Conservation (phyloP, 2,113 vertebrate genomes). For the Willisornis vidua region DNA sequence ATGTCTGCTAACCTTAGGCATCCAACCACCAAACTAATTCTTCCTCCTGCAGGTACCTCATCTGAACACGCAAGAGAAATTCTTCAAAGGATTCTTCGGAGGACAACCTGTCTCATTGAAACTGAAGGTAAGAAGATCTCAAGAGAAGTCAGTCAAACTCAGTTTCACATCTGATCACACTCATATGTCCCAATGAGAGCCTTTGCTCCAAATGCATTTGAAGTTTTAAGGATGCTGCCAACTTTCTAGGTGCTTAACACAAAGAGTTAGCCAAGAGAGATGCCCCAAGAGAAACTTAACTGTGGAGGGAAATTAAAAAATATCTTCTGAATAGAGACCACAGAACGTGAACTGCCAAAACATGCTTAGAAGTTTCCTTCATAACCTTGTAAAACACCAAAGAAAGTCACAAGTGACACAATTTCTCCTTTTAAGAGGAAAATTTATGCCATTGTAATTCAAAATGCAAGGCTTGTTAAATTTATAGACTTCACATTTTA, state of each 20-base stretch:
- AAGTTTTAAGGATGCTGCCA: constrained; percentile 19
- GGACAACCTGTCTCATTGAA: background rate
- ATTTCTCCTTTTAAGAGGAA: constrained; percentile 19
- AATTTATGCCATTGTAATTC: constrained; percentile 43
- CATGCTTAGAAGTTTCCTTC: constrained; percentile 10
- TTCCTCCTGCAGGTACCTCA: constrained; percentile 7
- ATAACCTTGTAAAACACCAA: constrained; percentile 33
- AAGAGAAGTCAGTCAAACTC: background rate
- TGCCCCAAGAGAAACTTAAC: constrained; percentile 9
- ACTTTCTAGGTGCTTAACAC: constrained; percentile 16
- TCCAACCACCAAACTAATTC: constrained; percentile 9
- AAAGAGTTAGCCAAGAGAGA: constrained; percentile 2
- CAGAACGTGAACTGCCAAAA: constrained; percentile 4
- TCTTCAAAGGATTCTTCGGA: constrained; percentile 11
- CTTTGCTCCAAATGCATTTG: background rate
- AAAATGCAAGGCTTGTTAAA: constrained; percentile 15
- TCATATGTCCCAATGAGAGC: background rate
- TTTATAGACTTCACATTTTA: constrained; percentile 24
- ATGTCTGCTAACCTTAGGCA: background rate
- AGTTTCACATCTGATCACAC: background rate
- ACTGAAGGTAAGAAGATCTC: background rate
- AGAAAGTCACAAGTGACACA: constrained; percentile 27
- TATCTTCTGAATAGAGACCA: background rate
- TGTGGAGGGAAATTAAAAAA: constrained; percentile 2
- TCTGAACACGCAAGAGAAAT: background rate